phyloP scores from a whole-genome alignment of 2,113 vertebrate species.

The Synchiropus splendidus region DNA sequence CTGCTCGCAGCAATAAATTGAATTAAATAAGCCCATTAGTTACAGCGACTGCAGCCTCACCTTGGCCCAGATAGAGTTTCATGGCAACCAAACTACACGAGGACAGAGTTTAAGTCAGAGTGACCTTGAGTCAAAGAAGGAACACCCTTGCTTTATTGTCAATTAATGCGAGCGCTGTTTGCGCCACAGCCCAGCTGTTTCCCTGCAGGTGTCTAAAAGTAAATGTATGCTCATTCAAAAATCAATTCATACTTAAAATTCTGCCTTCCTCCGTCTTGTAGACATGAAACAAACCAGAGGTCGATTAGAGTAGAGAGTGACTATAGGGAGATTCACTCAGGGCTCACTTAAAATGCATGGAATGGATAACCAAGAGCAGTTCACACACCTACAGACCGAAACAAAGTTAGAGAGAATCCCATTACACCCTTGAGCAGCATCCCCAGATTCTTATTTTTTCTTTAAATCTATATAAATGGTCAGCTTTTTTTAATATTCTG shows the following conservation, averaged over 20 bases:
- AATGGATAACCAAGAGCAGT: slow-evolving; percentile 17
- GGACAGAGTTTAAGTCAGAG: slow-evolving; percentile 29
- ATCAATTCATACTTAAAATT: slow-evolving; percentile 52
- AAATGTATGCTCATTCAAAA: slow-evolving; percentile 73
- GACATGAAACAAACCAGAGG: slow-evolving; percentile 46
- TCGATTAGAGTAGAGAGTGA: slow-evolving; percentile 36
- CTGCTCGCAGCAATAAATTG: slow-evolving; percentile 53
- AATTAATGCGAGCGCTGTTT: slow-evolving; percentile 65
- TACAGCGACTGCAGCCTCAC: slow-evolving; percentile 63
- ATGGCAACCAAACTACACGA: slow-evolving; percentile 57
- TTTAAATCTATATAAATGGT: too few relatives aligned
- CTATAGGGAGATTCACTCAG: slow-evolving; percentile 11
- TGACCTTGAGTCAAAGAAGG: slow-evolving; percentile 62
- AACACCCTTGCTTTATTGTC: slow-evolving; percentile 51
- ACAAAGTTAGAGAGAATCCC: slow-evolving; percentile 3
- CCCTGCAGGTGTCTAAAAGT: slow-evolving; percentile 56
- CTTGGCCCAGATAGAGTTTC: slow-evolving; percentile 61
- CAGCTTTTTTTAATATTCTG: too few relatives aligned
- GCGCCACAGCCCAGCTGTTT: slow-evolving; percentile 45
- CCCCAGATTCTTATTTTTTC: too few relatives aligned
- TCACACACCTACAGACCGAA: slow-evolving; percentile 2
- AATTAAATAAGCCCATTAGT: slow-evolving; percentile 72
- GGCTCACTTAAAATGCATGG: slow-evolving; percentile 30
- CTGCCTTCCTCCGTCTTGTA: slow-evolving; percentile 29
- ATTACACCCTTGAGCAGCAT: too few relatives aligned